A percentile compares a stretch with the other conserved stretches of the same genome.
Evolutionary conservation across 2,888 invertebrate species (phyloP).

Genomic region (Pseudoips prasinana): DNA sequence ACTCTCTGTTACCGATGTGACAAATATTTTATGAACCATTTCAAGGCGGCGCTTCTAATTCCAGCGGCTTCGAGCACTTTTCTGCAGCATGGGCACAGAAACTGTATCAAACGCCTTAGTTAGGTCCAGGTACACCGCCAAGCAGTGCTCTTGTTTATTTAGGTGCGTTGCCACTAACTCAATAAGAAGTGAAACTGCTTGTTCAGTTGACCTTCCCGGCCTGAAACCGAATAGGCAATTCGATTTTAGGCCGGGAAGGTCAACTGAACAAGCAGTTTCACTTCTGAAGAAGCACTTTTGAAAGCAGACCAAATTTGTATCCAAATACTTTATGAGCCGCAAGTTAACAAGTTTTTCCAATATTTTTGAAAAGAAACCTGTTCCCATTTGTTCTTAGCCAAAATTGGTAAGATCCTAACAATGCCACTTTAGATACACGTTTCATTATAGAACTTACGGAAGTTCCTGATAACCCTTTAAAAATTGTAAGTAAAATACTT

Average conservation of each 20-base stretch:
- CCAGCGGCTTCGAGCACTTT: not conserved
- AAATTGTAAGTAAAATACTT: no score
- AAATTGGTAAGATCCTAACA: no score
- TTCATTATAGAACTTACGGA: no score
- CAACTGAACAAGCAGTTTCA: no score
- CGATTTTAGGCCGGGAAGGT: no score
- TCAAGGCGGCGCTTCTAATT: not conserved
- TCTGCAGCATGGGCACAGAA: not conserved
- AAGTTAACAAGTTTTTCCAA: not conserved
- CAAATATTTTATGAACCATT: not conserved
- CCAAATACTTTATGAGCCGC: not conserved
- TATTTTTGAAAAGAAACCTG: not conserved
- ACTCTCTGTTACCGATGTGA: not conserved
- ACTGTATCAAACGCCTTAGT: not conserved
- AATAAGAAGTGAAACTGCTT: not conserved
- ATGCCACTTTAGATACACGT: no score
- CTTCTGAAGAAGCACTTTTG: no score
- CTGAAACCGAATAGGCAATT: not conserved
- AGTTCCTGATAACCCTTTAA: no score
- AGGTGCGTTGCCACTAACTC: not conserved
- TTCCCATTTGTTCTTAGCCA: no score
- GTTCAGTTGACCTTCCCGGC: not conserved
- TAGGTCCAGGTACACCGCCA: not conserved
- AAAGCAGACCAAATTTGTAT: no score
- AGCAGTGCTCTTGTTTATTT: not conserved